phyloP scores from a whole-genome alignment of 2,797 vertebrate genomes.

The Salmo trutta region DNA sequence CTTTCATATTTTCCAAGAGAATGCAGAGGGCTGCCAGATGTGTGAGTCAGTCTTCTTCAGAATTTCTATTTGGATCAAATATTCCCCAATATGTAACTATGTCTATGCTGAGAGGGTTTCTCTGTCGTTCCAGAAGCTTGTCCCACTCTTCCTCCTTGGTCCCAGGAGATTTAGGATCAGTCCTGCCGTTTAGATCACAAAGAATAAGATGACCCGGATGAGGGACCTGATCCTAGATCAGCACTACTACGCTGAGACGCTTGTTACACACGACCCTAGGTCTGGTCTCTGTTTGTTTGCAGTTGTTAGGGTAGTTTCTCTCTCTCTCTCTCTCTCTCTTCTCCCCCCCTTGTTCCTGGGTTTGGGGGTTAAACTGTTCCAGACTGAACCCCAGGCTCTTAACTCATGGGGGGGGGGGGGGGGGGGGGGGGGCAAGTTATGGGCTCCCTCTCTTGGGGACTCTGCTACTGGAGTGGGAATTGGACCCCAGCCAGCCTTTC shows the following conservation, averaged over 20 bases:
- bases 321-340: conserved; percentile 9
- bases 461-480: conserved; percentile 22
- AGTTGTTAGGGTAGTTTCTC: conserved; percentile 18
- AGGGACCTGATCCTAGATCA: no score
- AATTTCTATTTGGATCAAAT: not conserved
- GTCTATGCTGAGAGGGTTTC: not conserved
- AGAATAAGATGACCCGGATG: no score
- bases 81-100: not conserved
- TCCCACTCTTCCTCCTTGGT: not conserved
- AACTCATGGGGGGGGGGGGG: not conserved
- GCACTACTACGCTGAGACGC: no score
- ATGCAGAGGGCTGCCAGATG: conserved; percentile 76
- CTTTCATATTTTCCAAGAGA: conserved; percentile 79
- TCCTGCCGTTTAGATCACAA: no score
- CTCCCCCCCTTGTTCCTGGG: not conserved
- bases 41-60: conserved; percentile 70
- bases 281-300: conserved; percentile 8
- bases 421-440: not conserved
- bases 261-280: no score
- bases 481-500: not conserved
- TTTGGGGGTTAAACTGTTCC: conserved; percentile 56
- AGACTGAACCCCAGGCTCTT: conserved; percentile 41
- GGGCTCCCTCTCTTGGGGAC: conserved; percentile 8
- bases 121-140: conserved; percentile 13
- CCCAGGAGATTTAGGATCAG: no score